These are phyloP conservation scores for Petrocephalus sullivani DNA, from an alignment of 2,797 vertebrate species.

Conservation along the genomic window DNA sequence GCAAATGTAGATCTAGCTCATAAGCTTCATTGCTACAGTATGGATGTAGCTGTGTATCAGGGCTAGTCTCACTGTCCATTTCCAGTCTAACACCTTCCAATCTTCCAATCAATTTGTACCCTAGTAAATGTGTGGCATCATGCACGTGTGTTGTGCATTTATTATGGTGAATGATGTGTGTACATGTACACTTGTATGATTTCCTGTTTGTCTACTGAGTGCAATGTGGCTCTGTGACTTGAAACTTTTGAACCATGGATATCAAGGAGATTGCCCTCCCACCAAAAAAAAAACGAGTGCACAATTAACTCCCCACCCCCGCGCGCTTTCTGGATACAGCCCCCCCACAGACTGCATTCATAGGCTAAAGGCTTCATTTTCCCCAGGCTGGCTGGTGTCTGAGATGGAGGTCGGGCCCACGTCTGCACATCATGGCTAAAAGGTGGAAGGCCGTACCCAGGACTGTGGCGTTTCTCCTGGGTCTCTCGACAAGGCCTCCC, in stretches of 20 bases:
- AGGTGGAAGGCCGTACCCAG: neutral
- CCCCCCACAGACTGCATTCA: slow-evolving; percentile 31
- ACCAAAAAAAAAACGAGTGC: slow-evolving; percentile 22
- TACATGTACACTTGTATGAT: neutral
- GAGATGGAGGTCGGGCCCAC: slow-evolving; percentile 30
- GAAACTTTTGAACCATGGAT: neutral
- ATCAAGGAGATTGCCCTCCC: neutral
- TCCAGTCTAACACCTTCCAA: neutral
- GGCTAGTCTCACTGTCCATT: neutral
- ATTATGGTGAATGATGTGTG: too few species aligned
- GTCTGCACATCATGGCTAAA: slow-evolving; percentile 27
- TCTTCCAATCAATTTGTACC: too few species aligned
- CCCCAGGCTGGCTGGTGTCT: slow-evolving; percentile 18
- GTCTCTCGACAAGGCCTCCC: neutral
- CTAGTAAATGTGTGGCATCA: neutral
- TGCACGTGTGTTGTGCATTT: neutral
- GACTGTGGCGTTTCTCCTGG: neutral
- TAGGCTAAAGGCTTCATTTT: slow-evolving; percentile 36
- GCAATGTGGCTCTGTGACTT: neutral
- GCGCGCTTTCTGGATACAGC: slow-evolving; percentile 4
- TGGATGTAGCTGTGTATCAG: neutral
- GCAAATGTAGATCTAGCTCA: neutral
- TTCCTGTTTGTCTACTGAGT: neutral
- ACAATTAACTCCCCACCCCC: slow-evolving; percentile 14
- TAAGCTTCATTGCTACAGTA: too few species aligned